phyloP scores from a whole-genome alignment of 2,888 invertebrate species.

The Trachelus troglodyta region DNA sequence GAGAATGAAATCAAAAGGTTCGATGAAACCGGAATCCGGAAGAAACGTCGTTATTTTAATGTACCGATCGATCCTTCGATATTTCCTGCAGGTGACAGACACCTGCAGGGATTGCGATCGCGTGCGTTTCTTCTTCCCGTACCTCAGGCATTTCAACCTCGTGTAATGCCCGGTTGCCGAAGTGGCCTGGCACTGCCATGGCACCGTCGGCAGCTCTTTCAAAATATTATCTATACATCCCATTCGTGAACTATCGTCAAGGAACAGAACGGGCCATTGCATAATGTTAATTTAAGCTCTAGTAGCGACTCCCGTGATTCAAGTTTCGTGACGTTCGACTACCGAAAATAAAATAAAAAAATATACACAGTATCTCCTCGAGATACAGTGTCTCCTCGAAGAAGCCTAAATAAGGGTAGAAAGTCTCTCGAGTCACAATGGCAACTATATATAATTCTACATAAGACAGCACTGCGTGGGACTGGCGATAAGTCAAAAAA shows the following conservation, averaged over 20 bases:
- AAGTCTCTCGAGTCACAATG: not conserved
- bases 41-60: not conserved
- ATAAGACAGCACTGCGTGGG: not conserved
- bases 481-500: not conserved
- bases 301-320: not conserved
- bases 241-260: not conserved
- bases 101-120: not conserved
- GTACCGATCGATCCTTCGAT: not conserved
- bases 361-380: not conserved
- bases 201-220: not conserved
- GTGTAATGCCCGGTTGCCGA: not conserved
- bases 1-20: not conserved
- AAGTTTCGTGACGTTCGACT: not conserved
- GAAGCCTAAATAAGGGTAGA: not conserved
- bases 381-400: not conserved
- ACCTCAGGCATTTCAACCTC: not conserved
- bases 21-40: not conserved
- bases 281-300: not conserved
- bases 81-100: not conserved
- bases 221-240: not conserved
- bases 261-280: not conserved
- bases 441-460: not conserved
- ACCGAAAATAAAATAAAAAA: not conserved
- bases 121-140: not conserved
- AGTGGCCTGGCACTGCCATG: conserved; percentile 5